Evolutionary conservation across 2,797 vertebrate species (phyloP).

Genomic region (Rhinogobio ventralis): DNA sequence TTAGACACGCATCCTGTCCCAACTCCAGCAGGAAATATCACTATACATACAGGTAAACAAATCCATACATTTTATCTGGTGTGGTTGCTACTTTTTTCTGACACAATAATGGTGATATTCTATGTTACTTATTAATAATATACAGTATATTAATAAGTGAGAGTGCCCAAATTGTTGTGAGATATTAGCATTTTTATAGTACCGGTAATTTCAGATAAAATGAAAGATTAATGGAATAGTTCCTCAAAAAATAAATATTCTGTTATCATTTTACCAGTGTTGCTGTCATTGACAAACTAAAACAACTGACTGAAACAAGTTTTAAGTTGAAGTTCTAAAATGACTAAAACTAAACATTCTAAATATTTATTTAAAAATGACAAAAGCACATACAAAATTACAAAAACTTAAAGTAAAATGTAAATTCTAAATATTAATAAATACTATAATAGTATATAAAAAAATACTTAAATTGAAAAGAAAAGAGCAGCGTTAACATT

Average conservation of each 20-base stretch:
- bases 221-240: not conserved
- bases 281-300: not conserved
- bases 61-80: not conserved
- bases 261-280: not conserved
- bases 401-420: not conserved
- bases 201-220: not conserved
- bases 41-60: slow-evolving; percentile 71
- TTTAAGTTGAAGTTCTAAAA: not conserved
- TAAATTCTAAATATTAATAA: not conserved
- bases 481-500: not conserved
- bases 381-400: not conserved
- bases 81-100: not conserved
- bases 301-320: not conserved
- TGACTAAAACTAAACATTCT: not conserved
- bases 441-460: not conserved
- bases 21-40: slow-evolving; percentile 63
- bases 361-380: not conserved
- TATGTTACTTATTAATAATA: slow-evolving; percentile 2
- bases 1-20: slow-evolving; percentile 71
- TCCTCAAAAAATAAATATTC: not conserved
- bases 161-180: not conserved
- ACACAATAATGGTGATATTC: not conserved
- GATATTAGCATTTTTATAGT: not conserved
- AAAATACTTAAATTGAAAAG: not conserved
- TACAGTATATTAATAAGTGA: not conserved